Evolutionary conservation across 2,113 vertebrate species (phyloP), one percentile per base, ranked within the genome.

Genomic region (Apus apus): DNA sequence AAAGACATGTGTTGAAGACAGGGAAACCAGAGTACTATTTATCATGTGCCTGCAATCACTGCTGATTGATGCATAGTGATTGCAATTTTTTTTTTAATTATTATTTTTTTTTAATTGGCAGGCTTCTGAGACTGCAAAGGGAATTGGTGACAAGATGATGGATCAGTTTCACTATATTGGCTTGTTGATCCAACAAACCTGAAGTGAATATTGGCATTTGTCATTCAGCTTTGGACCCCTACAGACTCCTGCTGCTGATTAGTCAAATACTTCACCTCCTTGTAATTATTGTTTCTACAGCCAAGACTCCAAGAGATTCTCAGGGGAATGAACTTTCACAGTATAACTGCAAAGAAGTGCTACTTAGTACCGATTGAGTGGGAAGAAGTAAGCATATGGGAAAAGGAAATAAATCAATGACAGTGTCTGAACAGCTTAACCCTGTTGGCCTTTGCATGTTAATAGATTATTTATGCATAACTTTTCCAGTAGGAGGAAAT

Each of bases 201-300:
- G 91, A 95, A 98, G 97, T 97, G 97, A 96, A 97, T 99, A 99
- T 99, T 99, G 99, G 98, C 99, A 98, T 99, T 99, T 99, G 98
- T 98, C 99, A 98, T 97, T 99, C 98, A 99, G 97, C 93, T 93
- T 84, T 94, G 89, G 94, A 97, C 90, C 96, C 97, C 96, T 96
- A 78, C 93, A 97, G 98, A 97, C 96, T 98, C 80, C 62, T 98
- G 98, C 96, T 98, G 98, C 98, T 98, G 98, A 99, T 99, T 98
- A 99, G 98, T 98, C 98, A 98, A 99, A 99, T 98, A 98, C 87
- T 97, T 96, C 96, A 97, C 95, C 97, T 98, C 87, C 78, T 94
- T 98, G 98, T 98, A 99, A 99, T 99, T 98, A 98, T 98, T 98
- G 97, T 97, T 98, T 98, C 97, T 98, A 98, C 97, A 98, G 95